phyloP scores from a whole-genome alignment of 1,140 invertebrate genomes.

The Apis cerana region DNA sequence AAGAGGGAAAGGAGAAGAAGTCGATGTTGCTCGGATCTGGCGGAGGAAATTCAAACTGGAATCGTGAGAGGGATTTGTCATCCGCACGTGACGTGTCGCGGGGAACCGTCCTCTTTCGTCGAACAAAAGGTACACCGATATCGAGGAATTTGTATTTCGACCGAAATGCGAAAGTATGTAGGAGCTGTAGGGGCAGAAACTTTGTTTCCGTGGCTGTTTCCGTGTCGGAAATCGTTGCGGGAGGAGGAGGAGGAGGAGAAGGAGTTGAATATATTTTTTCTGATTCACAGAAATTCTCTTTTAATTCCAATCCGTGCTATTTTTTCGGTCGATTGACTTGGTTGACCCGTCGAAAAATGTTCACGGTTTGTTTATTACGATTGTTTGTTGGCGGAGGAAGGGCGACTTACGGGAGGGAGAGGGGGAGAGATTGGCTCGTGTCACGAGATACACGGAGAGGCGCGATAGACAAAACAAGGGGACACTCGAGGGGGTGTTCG shows the following conservation, averaged over 20 bases:
- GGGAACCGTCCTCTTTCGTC: slow-evolving; percentile 31
- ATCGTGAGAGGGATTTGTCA: slow-evolving; percentile 67
- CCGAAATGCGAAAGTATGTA: background rate
- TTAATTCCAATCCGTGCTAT: too few species aligned
- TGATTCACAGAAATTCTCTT: too few species aligned
- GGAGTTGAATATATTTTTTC: too few species aligned
- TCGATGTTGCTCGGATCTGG: background rate
- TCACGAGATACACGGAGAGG: background rate
- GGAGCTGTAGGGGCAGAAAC: too few species aligned
- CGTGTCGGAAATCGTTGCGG: too few species aligned
- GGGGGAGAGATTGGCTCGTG: background rate
- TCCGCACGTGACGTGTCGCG: slow-evolving; percentile 58
- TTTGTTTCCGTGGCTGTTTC: too few species aligned
- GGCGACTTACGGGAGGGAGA: too few species aligned
- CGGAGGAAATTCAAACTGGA: slow-evolving; percentile 19
- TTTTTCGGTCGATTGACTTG: too few species aligned
- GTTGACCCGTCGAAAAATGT: too few species aligned
- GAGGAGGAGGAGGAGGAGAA: too few species aligned
- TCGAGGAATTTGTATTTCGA: background rate
- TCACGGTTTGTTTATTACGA: too few species aligned
- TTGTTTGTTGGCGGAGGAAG: too few species aligned
- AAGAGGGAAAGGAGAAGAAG: slow-evolving; percentile 13
- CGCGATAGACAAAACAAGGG: slow-evolving; percentile 15
- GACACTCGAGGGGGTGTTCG: slow-evolving; percentile 27
- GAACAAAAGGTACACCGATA: background rate